Base-by-base conservation (phyloP, 2,888 invertebrate genomes). In the Boloria selene region DNA sequence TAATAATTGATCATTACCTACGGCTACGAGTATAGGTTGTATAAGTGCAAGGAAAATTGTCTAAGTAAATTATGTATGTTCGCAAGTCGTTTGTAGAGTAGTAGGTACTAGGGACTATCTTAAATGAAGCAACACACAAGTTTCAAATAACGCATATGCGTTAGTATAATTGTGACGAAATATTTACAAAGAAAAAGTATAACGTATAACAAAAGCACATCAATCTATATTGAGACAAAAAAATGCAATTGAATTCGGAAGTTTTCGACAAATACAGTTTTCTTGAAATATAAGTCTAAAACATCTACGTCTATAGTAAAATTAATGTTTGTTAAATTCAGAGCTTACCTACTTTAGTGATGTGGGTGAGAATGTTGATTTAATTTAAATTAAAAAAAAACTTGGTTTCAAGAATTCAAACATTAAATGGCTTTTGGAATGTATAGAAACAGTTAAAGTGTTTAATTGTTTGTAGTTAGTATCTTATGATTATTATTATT, bases 131-230 rank as follows among this genome's bases (percentile, higher is more conserved):
- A 22, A 73, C 70, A 66, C 60, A 68, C 50, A 67, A 50, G 54
- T 65, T 78, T 83, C 78, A 81, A 80, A 81, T 80, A 86, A 88
- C 84, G 87, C 88, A 75, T 78, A 70, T 70, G 86, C 88, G 83
- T 80, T 83, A 79, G 81, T 89, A 87, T 87, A 77, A 79, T 83
- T 88, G 75, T 78, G 84, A 86, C 79, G 81, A 87, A 87, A 86
- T 90, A 90, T 90, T 88, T 90, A 90, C 90, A 91, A 88, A 88
- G 85, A 85, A 88, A 83, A 82, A 82, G 79, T 85, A 77, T 84
- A 87, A 87, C 82, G 86, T 83, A 80, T 81, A 89, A 90, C 88
- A 90, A 88, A 90, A 90, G 85, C 88, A 89, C 82, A 86, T 85
- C 81, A 81, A 83, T 80, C 79, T 83, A 84, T 79, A 76, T 79